These are phyloP conservation scores for Epistrophella euchroma DNA, from an alignment of 2,888 invertebrate genomes.

Conservation along the genomic window DNA sequence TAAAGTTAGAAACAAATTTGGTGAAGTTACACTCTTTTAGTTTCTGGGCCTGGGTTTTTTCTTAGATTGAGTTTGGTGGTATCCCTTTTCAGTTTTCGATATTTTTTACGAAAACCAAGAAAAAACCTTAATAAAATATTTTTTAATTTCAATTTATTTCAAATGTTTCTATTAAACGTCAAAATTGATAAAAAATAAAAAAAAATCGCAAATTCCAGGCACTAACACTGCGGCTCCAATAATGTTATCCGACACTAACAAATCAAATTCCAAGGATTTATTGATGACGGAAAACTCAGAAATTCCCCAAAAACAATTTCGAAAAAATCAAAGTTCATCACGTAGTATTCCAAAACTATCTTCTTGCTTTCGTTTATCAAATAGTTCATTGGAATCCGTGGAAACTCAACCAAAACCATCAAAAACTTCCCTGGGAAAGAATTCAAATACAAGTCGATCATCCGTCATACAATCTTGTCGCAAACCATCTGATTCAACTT, in stretches of 20 bases:
- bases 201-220: background rate
- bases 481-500: constrained; percentile 59
- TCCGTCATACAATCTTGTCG: background rate
- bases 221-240: background rate
- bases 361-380: constrained; percentile 5
- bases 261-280: background rate
- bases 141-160: background rate
- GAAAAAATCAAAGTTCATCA: background rate
- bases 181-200: background rate
- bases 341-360: background rate
- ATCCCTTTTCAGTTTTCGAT: too few relatives aligned
- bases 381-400: background rate
- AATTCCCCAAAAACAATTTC: background rate
- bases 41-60: too few relatives aligned
- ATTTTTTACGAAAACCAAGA: too few relatives aligned
- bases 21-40: too few relatives aligned
- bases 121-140: background rate
- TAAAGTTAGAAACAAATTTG: too few relatives aligned
- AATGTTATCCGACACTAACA: background rate
- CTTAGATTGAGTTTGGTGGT: too few relatives aligned
- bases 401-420: background rate
- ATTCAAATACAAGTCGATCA: background rate
- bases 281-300: background rate
- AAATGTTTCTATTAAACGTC: background rate
- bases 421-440: background rate